phyloP scores from a whole-genome alignment of 2,888 invertebrate species.

The Drosophila austrosaltans region DNA sequence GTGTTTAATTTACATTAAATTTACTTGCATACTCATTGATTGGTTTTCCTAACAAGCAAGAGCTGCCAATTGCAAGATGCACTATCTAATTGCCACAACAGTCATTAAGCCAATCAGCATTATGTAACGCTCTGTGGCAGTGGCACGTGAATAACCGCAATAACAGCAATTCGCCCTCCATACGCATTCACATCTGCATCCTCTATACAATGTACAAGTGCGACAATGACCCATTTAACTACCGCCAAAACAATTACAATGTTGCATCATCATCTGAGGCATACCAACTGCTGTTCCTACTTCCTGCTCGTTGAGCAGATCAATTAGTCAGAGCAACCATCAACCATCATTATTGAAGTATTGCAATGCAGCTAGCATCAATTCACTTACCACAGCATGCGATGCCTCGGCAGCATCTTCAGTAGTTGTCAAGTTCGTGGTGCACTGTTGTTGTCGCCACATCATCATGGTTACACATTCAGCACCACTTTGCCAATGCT shows the following conservation, averaged over 20 bases:
- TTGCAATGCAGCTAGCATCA: background rate
- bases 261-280: conserved; percentile 7
- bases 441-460: conserved; percentile 80
- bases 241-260: conserved; percentile 23
- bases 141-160: conserved; percentile 37
- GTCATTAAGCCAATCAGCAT: conserved; percentile 46
- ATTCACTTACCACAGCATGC: conserved; percentile 62
- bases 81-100: conserved; percentile 38
- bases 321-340: conserved; percentile 11
- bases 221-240: conserved; percentile 48
- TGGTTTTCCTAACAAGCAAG: background rate
- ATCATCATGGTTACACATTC: conserved; percentile 79
- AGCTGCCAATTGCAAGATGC: conserved; percentile 24
- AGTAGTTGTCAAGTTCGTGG: conserved; percentile 6
- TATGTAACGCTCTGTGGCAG: conserved; percentile 43
- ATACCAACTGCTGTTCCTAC: conserved; percentile 6
- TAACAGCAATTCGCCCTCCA: background rate
- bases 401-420: conserved; percentile 61
- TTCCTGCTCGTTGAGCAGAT: background rate
- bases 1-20: background rate
- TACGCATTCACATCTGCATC: conserved; percentile 5
- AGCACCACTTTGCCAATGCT: conserved; percentile 81
- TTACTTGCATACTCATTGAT: background rate
- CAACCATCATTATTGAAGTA: conserved; percentile 15
- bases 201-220: conserved; percentile 16